These are phyloP conservation scores for Colletes gigas DNA, from an alignment of 1,140 invertebrate genomes.

Conservation along the genomic window DNA sequence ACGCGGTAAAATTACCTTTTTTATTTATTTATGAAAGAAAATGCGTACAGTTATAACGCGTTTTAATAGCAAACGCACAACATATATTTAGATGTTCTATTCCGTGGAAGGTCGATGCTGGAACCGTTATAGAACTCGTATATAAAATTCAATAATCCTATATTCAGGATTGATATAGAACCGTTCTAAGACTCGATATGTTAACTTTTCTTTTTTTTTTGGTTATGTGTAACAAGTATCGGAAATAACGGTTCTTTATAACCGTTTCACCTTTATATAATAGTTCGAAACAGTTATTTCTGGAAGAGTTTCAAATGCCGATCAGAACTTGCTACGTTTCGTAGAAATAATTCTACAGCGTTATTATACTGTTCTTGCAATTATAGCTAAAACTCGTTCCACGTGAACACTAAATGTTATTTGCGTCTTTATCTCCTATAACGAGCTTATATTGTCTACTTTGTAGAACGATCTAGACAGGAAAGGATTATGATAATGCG, in stretches of 20 bases:
- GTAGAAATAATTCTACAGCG: neutral
- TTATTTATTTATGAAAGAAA: no score
- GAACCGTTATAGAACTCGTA: neutral
- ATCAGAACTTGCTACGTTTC: neutral
- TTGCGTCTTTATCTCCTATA: neutral
- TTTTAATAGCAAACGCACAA: no score
- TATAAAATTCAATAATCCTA: neutral
- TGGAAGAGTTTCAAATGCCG: neutral
- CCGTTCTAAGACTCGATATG: no score
- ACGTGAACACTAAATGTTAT: neutral
- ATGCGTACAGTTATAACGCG: no score
- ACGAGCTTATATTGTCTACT: neutral
- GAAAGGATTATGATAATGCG: neutral
- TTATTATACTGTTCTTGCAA: neutral
- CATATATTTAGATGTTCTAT: neutral
- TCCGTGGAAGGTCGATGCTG: neutral
- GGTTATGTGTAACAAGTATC: no score
- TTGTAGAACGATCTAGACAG: neutral
- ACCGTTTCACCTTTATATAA: no score
- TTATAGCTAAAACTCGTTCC: neutral
- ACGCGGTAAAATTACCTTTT: no score
- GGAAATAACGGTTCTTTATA: no score
- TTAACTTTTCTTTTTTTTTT: no score
- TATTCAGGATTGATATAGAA: no score
- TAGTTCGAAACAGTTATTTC: no score